Evolutionary conservation across 1,140 invertebrate species (phyloP).

Genomic region (Zaprionus inermis): DNA sequence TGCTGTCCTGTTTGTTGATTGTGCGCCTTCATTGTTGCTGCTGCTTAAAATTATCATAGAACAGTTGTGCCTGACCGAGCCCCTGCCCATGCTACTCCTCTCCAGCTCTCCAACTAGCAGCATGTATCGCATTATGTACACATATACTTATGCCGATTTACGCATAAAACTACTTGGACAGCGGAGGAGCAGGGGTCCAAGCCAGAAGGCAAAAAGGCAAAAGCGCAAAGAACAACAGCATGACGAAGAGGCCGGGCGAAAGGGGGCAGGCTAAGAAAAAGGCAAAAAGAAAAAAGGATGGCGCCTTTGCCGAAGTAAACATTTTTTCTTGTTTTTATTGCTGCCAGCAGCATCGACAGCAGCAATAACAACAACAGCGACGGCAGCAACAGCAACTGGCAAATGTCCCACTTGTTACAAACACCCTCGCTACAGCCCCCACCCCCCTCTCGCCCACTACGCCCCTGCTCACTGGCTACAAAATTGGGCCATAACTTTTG

Average conservation of each 20-base stretch:
- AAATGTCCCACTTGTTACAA: conserved; percentile 81
- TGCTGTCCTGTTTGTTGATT: conserved; percentile 25
- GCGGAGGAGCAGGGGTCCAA: conserved; percentile 35
- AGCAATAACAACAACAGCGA: conserved; percentile 38
- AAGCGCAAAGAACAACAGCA: conserved; percentile 19
- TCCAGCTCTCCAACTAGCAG: conserved; percentile 10
- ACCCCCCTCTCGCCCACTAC: neutral
- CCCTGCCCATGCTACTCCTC: no score
- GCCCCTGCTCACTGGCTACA: conserved; percentile 23
- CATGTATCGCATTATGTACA: conserved; percentile 75
- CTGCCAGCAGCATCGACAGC: conserved; percentile 65
- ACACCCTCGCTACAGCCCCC: conserved; percentile 9
- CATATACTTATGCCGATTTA: conserved; percentile 80
- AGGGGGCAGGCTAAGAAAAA: neutral
- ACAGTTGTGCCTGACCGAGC: conserved; percentile 19
- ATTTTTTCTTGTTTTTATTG: conserved; percentile 80
- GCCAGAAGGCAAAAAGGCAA: conserved; percentile 44
- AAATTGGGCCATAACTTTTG: conserved; percentile 81
- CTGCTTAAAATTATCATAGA: conserved; percentile 81
- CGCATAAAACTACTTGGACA: conserved; percentile 52
- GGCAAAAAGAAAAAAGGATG: conserved; percentile 63
- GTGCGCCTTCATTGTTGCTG: conserved; percentile 41
- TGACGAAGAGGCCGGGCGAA: neutral
- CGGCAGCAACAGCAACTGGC: conserved; percentile 59
- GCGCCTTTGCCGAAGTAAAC: conserved; percentile 64